These are phyloP conservation scores for Ptyas mucosa DNA, from an alignment of 2,113 vertebrate genomes.

Conservation along the genomic window DNA sequence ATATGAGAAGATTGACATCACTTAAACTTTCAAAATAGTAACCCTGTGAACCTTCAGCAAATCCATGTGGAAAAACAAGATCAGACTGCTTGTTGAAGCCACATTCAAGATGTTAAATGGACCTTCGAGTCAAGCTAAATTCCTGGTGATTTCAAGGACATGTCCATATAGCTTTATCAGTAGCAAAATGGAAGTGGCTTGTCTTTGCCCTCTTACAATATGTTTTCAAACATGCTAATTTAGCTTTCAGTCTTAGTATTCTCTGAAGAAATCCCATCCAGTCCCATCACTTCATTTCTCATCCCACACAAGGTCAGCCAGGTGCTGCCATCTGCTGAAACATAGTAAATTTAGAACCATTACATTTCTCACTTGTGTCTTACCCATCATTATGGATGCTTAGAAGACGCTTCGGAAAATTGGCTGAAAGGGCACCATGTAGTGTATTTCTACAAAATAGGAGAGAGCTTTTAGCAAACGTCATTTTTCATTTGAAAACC, in stretches of 20 bases:
- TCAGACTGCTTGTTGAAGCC: background rate
- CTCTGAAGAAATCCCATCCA: background rate
- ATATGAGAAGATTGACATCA: background rate
- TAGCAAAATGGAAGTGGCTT: background rate
- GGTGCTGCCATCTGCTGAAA: background rate
- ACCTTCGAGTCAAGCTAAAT: background rate
- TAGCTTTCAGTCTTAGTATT: background rate
- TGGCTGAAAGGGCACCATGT: background rate
- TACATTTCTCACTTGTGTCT: background rate
- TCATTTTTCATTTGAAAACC: background rate
- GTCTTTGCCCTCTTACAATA: background rate
- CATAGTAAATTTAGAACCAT: background rate
- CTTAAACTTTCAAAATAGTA: background rate
- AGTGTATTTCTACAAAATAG: background rate
- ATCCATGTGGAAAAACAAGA: background rate
- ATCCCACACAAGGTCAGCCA: background rate
- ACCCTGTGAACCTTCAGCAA: background rate
- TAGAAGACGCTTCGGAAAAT: background rate
- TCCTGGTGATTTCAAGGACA: background rate
- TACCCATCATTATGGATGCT: background rate
- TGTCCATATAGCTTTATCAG: background rate
- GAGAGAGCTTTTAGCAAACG: background rate
- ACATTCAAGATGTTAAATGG: background rate
- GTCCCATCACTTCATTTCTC: background rate
- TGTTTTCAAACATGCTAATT: background rate